Evolutionary conservation across 1,140 invertebrate genomes (phyloP).

Genomic region (Fopius arisanus): DNA sequence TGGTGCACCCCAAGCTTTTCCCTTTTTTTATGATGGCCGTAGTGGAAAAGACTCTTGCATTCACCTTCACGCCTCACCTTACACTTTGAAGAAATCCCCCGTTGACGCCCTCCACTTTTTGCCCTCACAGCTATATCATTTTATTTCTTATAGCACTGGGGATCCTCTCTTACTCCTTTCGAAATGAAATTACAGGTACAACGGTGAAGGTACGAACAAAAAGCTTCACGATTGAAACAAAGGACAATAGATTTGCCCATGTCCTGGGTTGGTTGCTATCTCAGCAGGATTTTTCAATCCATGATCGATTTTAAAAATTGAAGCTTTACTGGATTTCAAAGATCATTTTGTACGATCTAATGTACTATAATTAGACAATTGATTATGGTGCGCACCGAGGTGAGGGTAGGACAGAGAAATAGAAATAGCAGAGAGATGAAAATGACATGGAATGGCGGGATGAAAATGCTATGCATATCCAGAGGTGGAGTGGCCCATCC

Average conservation of each 20-base stretch:
- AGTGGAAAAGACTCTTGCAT: background rate
- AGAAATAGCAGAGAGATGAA: background rate
- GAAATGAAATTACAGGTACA: background rate
- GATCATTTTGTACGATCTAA: background rate
- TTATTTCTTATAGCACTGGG: background rate
- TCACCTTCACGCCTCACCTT: background rate
- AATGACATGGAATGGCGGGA: background rate
- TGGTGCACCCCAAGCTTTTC: background rate
- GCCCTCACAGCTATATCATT: background rate
- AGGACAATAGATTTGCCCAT: too few species aligned
- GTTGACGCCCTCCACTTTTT: background rate
- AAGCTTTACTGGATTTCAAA: too few species aligned
- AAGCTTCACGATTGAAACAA: background rate
- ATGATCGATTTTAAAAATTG: too few species aligned
- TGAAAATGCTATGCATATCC: constrained; percentile 14
- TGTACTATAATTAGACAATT: background rate
- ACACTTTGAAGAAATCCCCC: background rate
- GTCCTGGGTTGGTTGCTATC: background rate
- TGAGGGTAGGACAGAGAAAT: background rate
- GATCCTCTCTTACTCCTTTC: background rate
- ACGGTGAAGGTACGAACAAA: background rate
- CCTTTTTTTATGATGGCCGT: background rate
- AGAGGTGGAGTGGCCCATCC: background rate
- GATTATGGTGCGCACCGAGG: background rate
- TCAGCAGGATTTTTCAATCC: too few species aligned